A percentile compares a stretch with the other conserved stretches of the same genome.
Evolutionary conservation across 2,888 invertebrate species (phyloP).

Genomic region (Perithous albicinctus): DNA sequence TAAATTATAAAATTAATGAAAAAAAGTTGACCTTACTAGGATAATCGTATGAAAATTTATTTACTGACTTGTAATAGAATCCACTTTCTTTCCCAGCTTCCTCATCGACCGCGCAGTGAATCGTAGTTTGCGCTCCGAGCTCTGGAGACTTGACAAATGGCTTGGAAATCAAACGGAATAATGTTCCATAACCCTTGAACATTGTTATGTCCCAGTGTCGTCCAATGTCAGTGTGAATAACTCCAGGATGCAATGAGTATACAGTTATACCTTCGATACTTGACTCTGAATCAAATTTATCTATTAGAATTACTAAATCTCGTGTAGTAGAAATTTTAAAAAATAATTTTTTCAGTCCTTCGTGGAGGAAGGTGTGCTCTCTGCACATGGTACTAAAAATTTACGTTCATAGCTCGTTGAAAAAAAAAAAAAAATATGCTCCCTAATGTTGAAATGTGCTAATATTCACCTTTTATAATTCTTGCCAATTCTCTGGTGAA

Average conservation of each 20-base stretch:
- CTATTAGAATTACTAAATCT: not conserved
- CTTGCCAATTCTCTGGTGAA: conserved; percentile 90
- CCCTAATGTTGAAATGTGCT: no score
- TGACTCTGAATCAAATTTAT: conserved; percentile 69
- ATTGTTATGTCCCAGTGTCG: conserved; percentile 87
- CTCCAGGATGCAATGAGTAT: conserved; percentile 91
- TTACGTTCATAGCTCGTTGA: no score
- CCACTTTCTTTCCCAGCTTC: conserved; percentile 88
- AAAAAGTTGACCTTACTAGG: no score
- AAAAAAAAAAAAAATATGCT: no score
- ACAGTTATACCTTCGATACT: conserved; percentile 86
- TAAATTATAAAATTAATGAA: no score
- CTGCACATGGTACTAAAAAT: no score
- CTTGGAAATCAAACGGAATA: conserved; percentile 82
- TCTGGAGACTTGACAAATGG: conserved; percentile 87
- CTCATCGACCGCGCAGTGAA: conserved; percentile 90
- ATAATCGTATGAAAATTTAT: no score
- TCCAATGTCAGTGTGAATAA: conserved; percentile 91
- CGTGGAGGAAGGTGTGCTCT: no score
- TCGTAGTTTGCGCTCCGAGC: conserved; percentile 91
- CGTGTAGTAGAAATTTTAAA: not conserved
- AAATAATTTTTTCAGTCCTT: no score
- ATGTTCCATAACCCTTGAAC: conserved; percentile 85
- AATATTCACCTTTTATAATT: conserved; percentile 86
- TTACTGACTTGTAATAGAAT: conserved; percentile 86